Evolutionary conservation across 35 echinoderm and acorn worm genomes (phyloP).

Genomic region (Stichopus chloronotus): DNA sequence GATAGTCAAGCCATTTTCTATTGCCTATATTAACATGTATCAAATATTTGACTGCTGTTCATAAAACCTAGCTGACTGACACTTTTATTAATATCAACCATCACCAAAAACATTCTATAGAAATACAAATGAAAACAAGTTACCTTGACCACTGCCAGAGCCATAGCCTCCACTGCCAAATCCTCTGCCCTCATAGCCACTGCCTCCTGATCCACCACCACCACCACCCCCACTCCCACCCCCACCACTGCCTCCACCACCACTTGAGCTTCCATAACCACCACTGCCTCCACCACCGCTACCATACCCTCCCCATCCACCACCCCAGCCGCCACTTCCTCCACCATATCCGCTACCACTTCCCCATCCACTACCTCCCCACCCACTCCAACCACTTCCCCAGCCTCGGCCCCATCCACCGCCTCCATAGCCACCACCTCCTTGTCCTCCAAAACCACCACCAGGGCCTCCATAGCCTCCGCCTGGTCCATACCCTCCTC

Average conservation of each 20-base stretch:
- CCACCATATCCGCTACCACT: too few relatives aligned
- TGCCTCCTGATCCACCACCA: not conserved
- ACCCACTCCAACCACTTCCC: not conserved
- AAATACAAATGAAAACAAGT: not conserved
- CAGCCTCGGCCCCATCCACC: not conserved
- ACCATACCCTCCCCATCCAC: not conserved
- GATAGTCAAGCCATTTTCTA: too few relatives aligned
- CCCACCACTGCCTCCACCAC: not conserved
- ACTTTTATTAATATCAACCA: not conserved
- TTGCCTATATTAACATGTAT: not conserved
- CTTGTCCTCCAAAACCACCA: not conserved
- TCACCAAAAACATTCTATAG: not conserved
- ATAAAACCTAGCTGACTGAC: not conserved
- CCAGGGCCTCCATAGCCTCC: not conserved
- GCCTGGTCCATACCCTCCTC: not conserved
- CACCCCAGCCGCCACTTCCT: not conserved
- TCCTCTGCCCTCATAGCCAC: constrained; percentile 30
- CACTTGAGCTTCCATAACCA: not conserved
- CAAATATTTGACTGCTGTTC: not conserved
- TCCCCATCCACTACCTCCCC: not conserved
- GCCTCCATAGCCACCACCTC: constrained; percentile 2
- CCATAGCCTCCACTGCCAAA: constrained; percentile 28
- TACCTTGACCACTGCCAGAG: constrained; percentile 9
- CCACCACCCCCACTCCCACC: not conserved
- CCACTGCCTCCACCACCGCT: not conserved